Base-by-base conservation (phyloP, 2,888 invertebrate genomes). In the Netelia melanura region DNA sequence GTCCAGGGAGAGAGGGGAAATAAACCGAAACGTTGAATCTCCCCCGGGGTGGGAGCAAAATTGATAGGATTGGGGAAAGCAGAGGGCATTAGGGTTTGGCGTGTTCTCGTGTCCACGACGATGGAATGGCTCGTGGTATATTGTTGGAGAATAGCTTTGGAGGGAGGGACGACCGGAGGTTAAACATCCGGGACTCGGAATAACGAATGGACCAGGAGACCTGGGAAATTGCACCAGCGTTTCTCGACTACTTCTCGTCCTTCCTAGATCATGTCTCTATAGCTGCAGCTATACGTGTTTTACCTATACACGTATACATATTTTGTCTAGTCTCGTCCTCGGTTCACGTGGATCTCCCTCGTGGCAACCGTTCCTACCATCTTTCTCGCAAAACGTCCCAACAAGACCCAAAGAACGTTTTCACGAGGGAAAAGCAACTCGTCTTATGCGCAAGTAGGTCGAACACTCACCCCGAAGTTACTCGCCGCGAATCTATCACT, bases 401-500 rank as follows among this genome's bases (percentile, higher is more conserved):
- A 56, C 5, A 56, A 30, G 10, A n/a, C 14, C 21, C 21, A 14
- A 21, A 67, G 30, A 82, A 64, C 64, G 8, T 65, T 64, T 58
- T 72, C 56, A 8, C 38, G 56, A 38, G 52, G 62, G 78, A 52
- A 78, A 48, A 54, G 21, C 48, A 54, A 44, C 58, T 56, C 25
- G 52, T 52, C 43, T 65, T 62, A 44, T 76, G 38, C 44, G 54
- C 54, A 75, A 68, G 64, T 65, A 44, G 74, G 62, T 83, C 64
- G 58, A 48, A 43, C 56, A 95, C 96, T 95, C 95, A 99, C 99
- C 94, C 99, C 99, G 95, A 99, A 99, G 95, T 99, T 99, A 90
- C 99, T 99, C 83, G 99, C 99, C 87, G 99, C 98, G 94, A 99
- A 99, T 92, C 99, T 96, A 94, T 99, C 99, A 89, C 99, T 98